phyloP scores from a whole-genome alignment of 2,888 invertebrate genomes.

The Temnothorax unifasciatus region DNA sequence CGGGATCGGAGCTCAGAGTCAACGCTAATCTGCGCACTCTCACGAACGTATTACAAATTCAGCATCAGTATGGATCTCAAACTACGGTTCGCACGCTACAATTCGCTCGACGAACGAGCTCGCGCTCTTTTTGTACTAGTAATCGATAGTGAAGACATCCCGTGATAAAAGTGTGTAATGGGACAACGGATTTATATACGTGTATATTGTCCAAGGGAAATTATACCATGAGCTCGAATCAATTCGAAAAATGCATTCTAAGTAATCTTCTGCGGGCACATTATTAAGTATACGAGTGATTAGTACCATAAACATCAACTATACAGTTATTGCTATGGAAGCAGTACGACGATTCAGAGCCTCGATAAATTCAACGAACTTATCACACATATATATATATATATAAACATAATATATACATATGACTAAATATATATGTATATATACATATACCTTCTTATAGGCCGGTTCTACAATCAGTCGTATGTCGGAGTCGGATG shows the following conservation, averaged over 20 bases:
- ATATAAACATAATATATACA: slow-evolving; percentile 14
- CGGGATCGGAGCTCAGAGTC: slow-evolving; percentile 24
- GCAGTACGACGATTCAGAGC: slow-evolving; percentile 83
- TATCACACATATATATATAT: slow-evolving; percentile 58
- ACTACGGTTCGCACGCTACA: slow-evolving; percentile 38
- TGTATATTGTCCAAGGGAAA: slow-evolving; percentile 82
- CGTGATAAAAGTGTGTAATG: slow-evolving; percentile 70
- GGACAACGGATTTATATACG: slow-evolving; percentile 62
- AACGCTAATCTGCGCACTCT: slow-evolving; percentile 35
- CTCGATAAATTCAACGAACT: slow-evolving; percentile 82
- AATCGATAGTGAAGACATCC: slow-evolving; percentile 66
- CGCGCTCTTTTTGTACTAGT: slow-evolving; percentile 76
- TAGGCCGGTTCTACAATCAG: background rate
- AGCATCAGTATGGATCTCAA: slow-evolving; percentile 50
- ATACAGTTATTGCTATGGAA: slow-evolving; percentile 85
- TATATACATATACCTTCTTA: slow-evolving; percentile 25
- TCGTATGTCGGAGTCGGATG: too few species aligned
- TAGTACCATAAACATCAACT: slow-evolving; percentile 84
- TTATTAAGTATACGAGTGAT: slow-evolving; percentile 76
- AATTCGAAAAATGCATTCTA: slow-evolving; percentile 77
- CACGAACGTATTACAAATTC: slow-evolving; percentile 56
- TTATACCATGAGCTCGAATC: slow-evolving; percentile 79
- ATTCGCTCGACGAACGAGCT: slow-evolving; percentile 56
- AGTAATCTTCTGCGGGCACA: slow-evolving; percentile 68
- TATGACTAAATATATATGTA: slow-evolving; percentile 43